Conservation (phyloP, 2,797 vertebrate genomes). For the Macrochelys suwanniensis region DNA sequence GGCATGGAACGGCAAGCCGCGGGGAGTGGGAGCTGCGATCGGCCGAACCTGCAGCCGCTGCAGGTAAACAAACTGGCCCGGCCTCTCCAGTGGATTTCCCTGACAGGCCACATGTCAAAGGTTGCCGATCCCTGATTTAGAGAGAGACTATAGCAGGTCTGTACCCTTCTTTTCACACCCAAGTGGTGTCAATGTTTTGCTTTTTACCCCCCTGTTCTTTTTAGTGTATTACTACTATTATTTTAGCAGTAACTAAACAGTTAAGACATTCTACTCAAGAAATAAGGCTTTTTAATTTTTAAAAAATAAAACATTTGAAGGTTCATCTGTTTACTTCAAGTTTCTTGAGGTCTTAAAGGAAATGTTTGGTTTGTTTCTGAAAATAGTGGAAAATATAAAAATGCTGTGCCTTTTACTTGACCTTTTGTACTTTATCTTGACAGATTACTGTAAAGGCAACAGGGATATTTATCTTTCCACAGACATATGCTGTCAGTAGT, state of each 20-base stretch:
- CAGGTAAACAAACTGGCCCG: too few species aligned
- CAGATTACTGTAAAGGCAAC: rapidly evolving
- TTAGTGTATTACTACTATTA: background rate
- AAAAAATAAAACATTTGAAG: background rate
- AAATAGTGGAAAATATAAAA: background rate
- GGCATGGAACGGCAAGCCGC: too few species aligned
- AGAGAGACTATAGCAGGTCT: background rate
- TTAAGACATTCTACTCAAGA: background rate
- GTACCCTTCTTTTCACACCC: background rate
- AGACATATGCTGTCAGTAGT: rapidly evolving
- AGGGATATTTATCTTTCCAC: background rate
- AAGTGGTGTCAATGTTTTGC: background rate
- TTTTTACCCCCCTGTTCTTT: background rate
- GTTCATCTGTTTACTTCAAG: background rate
- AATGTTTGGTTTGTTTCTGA: background rate
- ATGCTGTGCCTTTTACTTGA: background rate
- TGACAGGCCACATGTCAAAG: too few species aligned
- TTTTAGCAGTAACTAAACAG: background rate
- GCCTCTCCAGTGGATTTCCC: too few species aligned
- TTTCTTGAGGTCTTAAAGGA: background rate
- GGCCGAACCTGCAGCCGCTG: too few species aligned
- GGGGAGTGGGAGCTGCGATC: too few species aligned
- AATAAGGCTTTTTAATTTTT: background rate
- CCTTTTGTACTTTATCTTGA: rapidly evolving
- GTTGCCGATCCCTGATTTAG: background rate